A percentile compares a stretch with the other conserved stretches of the same genome.
These are phyloP conservation scores for Aproaerema taeniolella DNA, from an alignment of 2,888 invertebrate genomes.

Conservation along the genomic window DNA sequence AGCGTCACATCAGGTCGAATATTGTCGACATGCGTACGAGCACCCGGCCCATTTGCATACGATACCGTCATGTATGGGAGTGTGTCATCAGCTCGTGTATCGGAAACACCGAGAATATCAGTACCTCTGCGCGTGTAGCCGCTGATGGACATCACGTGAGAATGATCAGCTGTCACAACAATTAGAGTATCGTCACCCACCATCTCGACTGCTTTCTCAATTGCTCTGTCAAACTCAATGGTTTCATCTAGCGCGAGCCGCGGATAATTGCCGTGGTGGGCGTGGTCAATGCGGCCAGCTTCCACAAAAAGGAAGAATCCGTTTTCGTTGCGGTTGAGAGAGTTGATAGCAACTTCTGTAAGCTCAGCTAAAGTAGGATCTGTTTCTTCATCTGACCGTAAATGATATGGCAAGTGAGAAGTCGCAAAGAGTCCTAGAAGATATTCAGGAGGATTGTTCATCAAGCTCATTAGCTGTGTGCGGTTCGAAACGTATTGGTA, in stretches of 20 bases:
- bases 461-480: constrained; percentile 62
- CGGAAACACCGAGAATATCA: constrained; percentile 53
- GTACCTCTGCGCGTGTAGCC: constrained; percentile 81
- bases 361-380: constrained; percentile 67
- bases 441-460: constrained; percentile 49
- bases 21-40: constrained; percentile 43
- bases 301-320: constrained; percentile 90
- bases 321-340: constrained; percentile 78
- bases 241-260: constrained; percentile 82
- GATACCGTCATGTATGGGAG: constrained; percentile 78
- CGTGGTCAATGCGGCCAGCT: constrained; percentile 82
- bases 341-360: constrained; percentile 80
- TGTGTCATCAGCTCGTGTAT: constrained; percentile 58
- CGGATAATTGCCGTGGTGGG: constrained; percentile 79
- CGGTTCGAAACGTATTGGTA: constrained; percentile 78
- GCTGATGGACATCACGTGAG: constrained; percentile 82
- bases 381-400: constrained; percentile 62
- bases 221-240: constrained; percentile 79
- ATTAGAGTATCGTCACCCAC: constrained; percentile 82
- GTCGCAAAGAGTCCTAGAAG: constrained; percentile 80
- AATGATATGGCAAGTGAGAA: constrained; percentile 81
- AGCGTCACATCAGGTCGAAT: constrained; percentile 63
- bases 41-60: constrained; percentile 81
- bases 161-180: constrained; percentile 87
- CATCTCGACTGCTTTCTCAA: constrained; percentile 19